Evolutionary conservation across 2,113 vertebrate genomes (phyloP), one percentile per base, ranked within the genome.

Genomic region (Prochilodus magdalenae): DNA sequence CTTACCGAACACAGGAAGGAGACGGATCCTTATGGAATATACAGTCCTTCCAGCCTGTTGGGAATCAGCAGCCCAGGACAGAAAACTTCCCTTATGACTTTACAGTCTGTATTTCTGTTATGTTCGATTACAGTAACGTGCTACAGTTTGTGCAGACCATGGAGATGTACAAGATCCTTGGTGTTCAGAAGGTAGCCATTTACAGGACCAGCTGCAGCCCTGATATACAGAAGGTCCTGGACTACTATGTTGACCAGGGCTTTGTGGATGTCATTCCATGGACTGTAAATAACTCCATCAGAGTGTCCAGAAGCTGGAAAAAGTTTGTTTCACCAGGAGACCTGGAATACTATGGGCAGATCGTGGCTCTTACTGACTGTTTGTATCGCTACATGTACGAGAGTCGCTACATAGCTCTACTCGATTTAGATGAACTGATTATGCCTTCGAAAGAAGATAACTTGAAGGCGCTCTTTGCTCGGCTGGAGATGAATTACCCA

Each of bases 91-190:
- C 83, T 6, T 82, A 82, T 63, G 79, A 92, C 6, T 94, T 96
- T 85, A 94, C 92, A 0, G 60, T 94, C 1, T 96, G 95, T 73
- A 85, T 95, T 82, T 96, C 95, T 55, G 67, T 90, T 66, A 93
- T 95, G 92, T 95, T 82, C 55, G 81, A 91, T 16, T 96, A 92
- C 80, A 88, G 81, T 27, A 94, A 93, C 0, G 86, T 95, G 24
- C 72, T 96, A 78, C 90, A 93, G 81, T 86, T 94, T 29, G 90
- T 94, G 62, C 92, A 94, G 89, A 85, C 89, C 24, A 27, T 94
- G 75, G 94, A 95, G 83, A 93, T 93, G 92, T 92, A 93, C 76
- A 89, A 83, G 82, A 81, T 95, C 33, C 90, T 95, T 26, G 93
- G 94, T 12, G 91, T 84, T 0, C 78, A 24, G 40, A 44, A 44